A percentile compares a stretch with the other conserved stretches of the same genome.
phyloP scores from a whole-genome alignment of 1,140 invertebrate genomes.

The Heterodera carotae region DNA sequence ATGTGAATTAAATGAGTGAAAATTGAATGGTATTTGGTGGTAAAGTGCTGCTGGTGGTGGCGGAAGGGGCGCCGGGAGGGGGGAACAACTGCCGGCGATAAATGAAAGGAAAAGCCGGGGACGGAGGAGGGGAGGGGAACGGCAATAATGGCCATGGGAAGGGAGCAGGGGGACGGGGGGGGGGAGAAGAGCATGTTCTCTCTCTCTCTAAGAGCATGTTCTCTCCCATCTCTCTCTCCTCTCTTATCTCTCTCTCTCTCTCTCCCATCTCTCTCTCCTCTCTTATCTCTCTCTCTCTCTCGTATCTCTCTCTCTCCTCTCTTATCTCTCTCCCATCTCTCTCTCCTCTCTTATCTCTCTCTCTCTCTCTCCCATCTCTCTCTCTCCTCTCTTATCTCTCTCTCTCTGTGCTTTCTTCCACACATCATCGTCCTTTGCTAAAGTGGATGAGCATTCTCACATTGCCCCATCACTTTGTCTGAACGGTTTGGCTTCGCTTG shows the following conservation, averaged over 20 bases:
- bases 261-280: too few relatives aligned
- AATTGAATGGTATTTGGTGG: neutral
- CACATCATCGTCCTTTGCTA: neutral
- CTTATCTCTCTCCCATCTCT: too few relatives aligned
- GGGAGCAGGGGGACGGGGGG: neutral
- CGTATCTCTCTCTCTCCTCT: too few relatives aligned
- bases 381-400: too few relatives aligned
- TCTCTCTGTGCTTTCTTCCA: neutral
- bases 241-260: too few relatives aligned
- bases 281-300: too few relatives aligned
- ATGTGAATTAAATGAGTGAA: too few relatives aligned
- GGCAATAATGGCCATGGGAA: neutral
- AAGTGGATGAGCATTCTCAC: neutral
- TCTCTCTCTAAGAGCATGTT: too few relatives aligned
- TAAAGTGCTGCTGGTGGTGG: neutral
- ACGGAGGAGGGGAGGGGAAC: neutral
- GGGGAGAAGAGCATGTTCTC: neutral
- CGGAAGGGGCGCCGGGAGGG: neutral
- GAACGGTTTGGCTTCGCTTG: constrained; percentile 11
- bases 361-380: too few relatives aligned
- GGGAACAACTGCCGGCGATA: neutral
- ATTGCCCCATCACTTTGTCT: constrained; percentile 5
- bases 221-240: too few relatives aligned
- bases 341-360: too few relatives aligned
- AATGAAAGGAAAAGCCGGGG: neutral